phyloP scores from a whole-genome alignment of 2,113 vertebrate genomes.

The Psittacus erithacus region DNA sequence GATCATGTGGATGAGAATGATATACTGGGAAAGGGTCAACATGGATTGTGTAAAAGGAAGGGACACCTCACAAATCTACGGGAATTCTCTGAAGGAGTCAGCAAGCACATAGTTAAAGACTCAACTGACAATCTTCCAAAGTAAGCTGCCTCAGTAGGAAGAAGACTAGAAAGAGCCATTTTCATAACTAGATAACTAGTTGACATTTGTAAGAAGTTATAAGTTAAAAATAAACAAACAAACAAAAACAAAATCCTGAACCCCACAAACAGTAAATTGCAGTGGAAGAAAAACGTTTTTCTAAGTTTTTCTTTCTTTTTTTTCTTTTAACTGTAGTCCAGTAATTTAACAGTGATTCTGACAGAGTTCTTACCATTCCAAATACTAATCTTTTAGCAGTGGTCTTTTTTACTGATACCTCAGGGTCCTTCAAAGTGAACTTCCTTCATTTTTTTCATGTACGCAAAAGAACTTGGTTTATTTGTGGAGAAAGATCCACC shows the following conservation, averaged over 20 bases:
- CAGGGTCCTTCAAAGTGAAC: not conserved
- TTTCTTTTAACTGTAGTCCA: rapidly evolving
- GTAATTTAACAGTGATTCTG: not conserved
- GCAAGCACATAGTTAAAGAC: not conserved
- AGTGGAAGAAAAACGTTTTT: not conserved
- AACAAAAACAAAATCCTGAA: not conserved
- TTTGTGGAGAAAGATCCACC: not conserved
- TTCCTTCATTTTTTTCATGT: not conserved
- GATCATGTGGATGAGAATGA: not conserved
- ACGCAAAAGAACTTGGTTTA: not conserved
- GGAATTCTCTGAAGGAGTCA: not conserved
- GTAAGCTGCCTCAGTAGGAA: not conserved
- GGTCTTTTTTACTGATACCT: not conserved
- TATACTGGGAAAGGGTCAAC: not conserved
- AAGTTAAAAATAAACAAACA: not conserved
- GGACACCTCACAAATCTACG: not conserved
- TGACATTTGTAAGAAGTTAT: not conserved
- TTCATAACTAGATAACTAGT: not conserved
- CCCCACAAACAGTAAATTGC: not conserved
- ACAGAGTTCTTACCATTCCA: not conserved
- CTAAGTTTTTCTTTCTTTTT: not conserved
- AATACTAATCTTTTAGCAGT: not conserved
- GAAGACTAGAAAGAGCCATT: not conserved
- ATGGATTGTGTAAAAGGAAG: not conserved
- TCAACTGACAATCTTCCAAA: not conserved